Percentiles rank a stretch among this genome's conserved stretches.
Conservation (phyloP, 2,797 vertebrate genomes). For the Sebastes flavidus region DNA sequence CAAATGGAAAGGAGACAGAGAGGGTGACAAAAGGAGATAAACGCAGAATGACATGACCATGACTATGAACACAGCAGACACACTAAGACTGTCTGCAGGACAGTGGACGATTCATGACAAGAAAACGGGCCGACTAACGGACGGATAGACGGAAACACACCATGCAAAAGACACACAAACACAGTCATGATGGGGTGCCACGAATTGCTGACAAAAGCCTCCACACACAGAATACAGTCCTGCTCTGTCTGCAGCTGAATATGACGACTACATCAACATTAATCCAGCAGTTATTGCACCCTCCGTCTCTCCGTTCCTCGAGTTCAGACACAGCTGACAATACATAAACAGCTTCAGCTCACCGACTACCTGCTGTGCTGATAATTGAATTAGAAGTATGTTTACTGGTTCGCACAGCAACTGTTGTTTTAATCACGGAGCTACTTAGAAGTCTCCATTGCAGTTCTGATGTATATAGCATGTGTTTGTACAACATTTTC, state of each 20-base stretch:
- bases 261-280: conserved; percentile 4
- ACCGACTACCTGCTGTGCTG: not conserved
- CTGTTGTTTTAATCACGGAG: not conserved
- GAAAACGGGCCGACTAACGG: not conserved
- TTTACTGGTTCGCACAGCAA: not conserved
- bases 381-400: not conserved
- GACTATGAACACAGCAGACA: conserved; percentile 33
- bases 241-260: conserved; percentile 40
- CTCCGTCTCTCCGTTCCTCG: not conserved
- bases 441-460: not conserved
- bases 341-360: not conserved
- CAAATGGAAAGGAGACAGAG: not conserved
- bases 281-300: not conserved
- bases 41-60: not conserved
- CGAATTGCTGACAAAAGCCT: conserved; percentile 42
- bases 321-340: not conserved
- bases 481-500: not conserved
- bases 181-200: conserved; percentile 7
- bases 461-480: not conserved
- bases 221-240: conserved; percentile 17
- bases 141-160: conserved; percentile 1
- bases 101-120: conserved; percentile 37
- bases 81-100: conserved; percentile 12
- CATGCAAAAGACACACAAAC: not conserved
- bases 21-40: not conserved